Conservation (phyloP, 2,113 vertebrate species). For the Naja naja region DNA sequence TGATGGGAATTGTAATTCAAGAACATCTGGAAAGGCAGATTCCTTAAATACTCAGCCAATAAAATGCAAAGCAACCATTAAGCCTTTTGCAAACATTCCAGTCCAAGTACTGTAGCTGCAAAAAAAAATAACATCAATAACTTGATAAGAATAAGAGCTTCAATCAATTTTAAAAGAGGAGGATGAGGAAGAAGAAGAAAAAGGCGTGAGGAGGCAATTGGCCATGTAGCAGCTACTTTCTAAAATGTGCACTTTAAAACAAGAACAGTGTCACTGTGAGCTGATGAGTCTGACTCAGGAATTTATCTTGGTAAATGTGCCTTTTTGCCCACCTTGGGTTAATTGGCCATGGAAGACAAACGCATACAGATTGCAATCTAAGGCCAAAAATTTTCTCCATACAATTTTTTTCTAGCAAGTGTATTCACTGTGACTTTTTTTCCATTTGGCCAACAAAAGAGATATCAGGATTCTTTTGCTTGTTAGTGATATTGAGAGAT, state of each 20-base stretch:
- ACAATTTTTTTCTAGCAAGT: constrained; percentile 31
- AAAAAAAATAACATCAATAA: constrained; percentile 33
- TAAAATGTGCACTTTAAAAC: constrained; percentile 55
- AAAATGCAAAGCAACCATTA: not conserved
- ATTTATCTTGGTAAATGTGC: constrained; percentile 67
- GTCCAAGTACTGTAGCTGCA: not conserved
- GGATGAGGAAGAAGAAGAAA: constrained; percentile 25
- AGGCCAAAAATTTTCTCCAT: constrained; percentile 57
- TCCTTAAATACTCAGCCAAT: not conserved
- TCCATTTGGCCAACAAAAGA: constrained; percentile 30
- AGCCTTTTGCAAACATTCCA: not conserved
- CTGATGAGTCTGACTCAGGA: constrained; percentile 55
- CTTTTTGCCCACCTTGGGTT: constrained; percentile 51
- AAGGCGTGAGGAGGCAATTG: constrained; percentile 49
- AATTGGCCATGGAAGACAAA: constrained; percentile 60
- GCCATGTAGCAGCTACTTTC: constrained; percentile 47
- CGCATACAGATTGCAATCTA: constrained; percentile 47
- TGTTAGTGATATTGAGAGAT: not conserved
- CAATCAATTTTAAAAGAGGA: constrained; percentile 59
- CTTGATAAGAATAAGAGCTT: constrained; percentile 37
- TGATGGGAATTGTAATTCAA: not conserved
- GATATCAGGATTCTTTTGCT: not conserved
- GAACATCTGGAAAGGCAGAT: not conserved
- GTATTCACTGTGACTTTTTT: constrained; percentile 38
- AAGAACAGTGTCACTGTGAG: constrained; percentile 58